Evolutionary conservation across 2,888 invertebrate genomes (phyloP), one percentile per base, ranked within the genome.

Genomic region (Rugalucina vietnamica): DNA sequence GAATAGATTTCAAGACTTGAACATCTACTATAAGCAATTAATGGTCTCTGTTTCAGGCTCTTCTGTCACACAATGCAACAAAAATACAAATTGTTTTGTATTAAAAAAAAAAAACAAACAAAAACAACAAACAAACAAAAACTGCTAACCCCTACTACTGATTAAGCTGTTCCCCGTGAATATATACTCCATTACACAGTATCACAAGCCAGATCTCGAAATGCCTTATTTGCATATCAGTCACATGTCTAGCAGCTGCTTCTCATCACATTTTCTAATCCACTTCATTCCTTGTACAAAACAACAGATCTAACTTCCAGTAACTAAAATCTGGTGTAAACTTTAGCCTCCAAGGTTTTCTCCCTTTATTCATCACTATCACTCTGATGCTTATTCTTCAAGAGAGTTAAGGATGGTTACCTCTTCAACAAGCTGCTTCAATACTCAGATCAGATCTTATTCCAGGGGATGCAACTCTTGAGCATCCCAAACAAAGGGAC

Each of bases 401-500:
- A 60, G 29, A 60, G 27, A 60, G 29, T 10, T 27, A 29, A 27
- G 60, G 60, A 29, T 60, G 29, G 24, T 60, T 24, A 24, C 24
- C 60, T 27, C 4, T 60, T 29, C 60, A n/a, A 12, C n/a, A 60
- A 24, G 24, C 60, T 60, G 60, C 60, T 60, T 24, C 60, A 60
- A 29, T 14, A 27, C 27, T 60, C 60, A 60, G 60, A 60, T 60
- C 60, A 60, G 60, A 60, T 60, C 60, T 60, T 54, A 60, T 24
- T 60, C 24, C 24, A n/a, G n/a, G 60, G 60, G 60, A 60, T 24
- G 60, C 60, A 60, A 27, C 60, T 27, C 60, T 24, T n/a, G 8
- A 60, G 60, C 60, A 60, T 60, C 60, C 60, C 60, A 60, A 60
- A 60, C 60, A 60, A 60, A 60, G 60, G 60, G 60, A 60, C n/a